Conservation (phyloP, 2,888 invertebrate species). For the Drosophila flavopinicola region DNA sequence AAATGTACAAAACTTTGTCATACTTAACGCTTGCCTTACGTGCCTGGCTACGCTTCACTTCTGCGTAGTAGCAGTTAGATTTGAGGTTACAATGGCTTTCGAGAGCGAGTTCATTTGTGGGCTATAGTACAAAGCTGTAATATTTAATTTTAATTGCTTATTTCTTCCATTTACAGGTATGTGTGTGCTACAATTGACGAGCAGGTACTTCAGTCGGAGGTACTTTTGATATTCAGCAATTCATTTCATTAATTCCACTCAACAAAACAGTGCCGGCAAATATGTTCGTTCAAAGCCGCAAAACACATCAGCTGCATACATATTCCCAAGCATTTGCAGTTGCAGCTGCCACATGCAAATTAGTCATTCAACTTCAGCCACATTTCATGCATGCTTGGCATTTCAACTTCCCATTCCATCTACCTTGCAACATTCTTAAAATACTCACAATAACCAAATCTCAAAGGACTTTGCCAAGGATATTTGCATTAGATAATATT, state of each 20-base stretch:
- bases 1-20: conserved; percentile 73
- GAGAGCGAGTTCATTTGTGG: neutral
- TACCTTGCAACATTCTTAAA: conserved; percentile 10
- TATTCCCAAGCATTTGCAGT: conserved; percentile 16
- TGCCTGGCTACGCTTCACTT: conserved; percentile 6
- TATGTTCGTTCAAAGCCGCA: conserved; percentile 38
- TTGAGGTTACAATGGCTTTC: neutral
- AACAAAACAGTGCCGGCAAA: neutral
- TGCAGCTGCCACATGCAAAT: conserved; percentile 66
- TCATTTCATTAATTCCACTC: conserved; percentile 16
- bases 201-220: conserved; percentile 10
- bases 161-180: conserved; percentile 49
- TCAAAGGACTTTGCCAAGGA: conserved; percentile 22
- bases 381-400: conserved; percentile 69
- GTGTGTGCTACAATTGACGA: conserved; percentile 20
- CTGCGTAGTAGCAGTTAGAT: neutral
- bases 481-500: conserved; percentile 36
- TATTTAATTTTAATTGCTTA: conserved; percentile 8
- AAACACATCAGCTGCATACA: conserved; percentile 27
- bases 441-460: conserved; percentile 14
- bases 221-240: conserved; percentile 7
- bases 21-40: conserved; percentile 48
- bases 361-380: conserved; percentile 53
- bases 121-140: neutral
- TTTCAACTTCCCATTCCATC: neutral